Evolutionary conservation across 2,888 invertebrate species (phyloP).

Genomic region (Clunio marinus): DNA sequence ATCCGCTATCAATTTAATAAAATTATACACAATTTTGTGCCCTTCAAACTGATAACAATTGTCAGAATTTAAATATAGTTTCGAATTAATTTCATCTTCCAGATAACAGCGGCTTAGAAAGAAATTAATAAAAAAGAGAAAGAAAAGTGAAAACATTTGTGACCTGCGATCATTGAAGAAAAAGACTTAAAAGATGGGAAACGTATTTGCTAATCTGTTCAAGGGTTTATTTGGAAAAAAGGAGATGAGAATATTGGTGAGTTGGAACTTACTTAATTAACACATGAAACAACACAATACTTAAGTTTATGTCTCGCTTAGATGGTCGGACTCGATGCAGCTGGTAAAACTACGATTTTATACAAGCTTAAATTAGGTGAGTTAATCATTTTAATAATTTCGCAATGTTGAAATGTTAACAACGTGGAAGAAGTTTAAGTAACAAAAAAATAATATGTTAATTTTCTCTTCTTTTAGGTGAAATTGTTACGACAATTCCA

Average conservation of each 20-base stretch:
- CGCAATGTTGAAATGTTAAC: background rate
- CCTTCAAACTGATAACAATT: slow-evolving; percentile 10
- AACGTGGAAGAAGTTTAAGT: slow-evolving; percentile 1
- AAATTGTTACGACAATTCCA: slow-evolving; percentile 37
- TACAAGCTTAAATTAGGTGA: slow-evolving; percentile 99
- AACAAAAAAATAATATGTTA: slow-evolving; percentile 27
- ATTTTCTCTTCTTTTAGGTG: slow-evolving; percentile 28
- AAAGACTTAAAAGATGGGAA: slow-evolving; percentile 75
- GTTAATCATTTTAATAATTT: slow-evolving; percentile 50
- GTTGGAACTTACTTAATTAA: background rate
- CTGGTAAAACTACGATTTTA: slow-evolving; percentile 99
- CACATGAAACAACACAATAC: no score
- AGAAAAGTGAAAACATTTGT: slow-evolving; percentile 15
- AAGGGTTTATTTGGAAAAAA: slow-evolving; percentile 99
- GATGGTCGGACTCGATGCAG: slow-evolving; percentile 99
- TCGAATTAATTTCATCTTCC: slow-evolving; percentile 46
- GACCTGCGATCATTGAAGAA: slow-evolving; percentile 31
- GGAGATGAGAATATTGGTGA: slow-evolving; percentile 94
- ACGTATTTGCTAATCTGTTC: slow-evolving; percentile 94
- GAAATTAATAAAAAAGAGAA: slow-evolving; percentile 20
- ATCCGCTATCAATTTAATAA: no score
- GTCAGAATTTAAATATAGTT: background rate
- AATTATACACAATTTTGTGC: background rate
- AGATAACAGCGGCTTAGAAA: slow-evolving; percentile 45
- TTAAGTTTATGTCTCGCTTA: no score